Conservation (phyloP, 35 echinoderm and acorn worm genomes). For the Holothuria glaberrima region DNA sequence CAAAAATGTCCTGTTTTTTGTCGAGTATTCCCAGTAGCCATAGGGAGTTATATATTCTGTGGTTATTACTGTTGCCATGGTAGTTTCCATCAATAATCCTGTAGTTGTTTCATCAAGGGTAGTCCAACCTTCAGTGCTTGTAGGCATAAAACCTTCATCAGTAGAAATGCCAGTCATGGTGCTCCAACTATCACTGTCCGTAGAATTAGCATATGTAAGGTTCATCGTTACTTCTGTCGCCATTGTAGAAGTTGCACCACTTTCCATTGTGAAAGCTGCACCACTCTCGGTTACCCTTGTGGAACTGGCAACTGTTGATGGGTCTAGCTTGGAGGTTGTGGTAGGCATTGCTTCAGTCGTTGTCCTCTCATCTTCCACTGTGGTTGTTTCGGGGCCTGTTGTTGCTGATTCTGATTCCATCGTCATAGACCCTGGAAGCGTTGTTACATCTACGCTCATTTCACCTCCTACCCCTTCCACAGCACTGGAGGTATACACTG, state of each 20-base stretch:
- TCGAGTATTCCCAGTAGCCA: neutral
- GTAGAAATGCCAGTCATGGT: neutral
- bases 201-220: neutral
- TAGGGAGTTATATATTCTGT: constrained; percentile 21
- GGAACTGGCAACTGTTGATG: neutral
- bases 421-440: too few species aligned
- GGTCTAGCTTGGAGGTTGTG: neutral
- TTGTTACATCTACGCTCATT: too few species aligned
- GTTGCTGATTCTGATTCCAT: too few species aligned
- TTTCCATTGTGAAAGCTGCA: neutral
- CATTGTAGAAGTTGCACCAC: neutral
- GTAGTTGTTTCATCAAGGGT: too few species aligned
- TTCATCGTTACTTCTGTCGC: too few species aligned
- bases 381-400: too few species aligned
- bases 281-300: neutral
- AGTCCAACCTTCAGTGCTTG: neutral
- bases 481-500: neutral
- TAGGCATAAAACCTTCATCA: neutral
- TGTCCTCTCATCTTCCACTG: neutral
- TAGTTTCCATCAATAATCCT: neutral
- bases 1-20: neutral
- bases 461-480: neutral
- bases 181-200: neutral
- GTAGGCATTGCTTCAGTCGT: neutral
- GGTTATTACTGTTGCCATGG: neutral